Evolutionary conservation across 1,140 invertebrate species (phyloP), one percentile per base, ranked within the genome.

Genomic region (Microplitis demolitor): DNA sequence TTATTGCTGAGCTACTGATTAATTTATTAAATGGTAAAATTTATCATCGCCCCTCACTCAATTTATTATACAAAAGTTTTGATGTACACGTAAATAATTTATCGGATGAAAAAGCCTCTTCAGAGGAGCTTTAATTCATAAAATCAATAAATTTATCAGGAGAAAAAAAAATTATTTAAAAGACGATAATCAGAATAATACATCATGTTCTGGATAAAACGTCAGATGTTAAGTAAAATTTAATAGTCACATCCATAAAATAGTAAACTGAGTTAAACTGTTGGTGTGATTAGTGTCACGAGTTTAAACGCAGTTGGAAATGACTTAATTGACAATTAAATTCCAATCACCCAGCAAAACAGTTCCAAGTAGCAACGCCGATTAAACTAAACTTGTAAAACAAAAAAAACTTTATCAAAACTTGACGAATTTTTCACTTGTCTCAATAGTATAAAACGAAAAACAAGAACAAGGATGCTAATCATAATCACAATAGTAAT

Each of bases 301-400:
- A 35, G 34, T 51, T 45, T 45, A 45, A 58, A 60, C 53, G 56
- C 13, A 51, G 14, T 69, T 37, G 53, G 53, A 6, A 69, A 34
- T 69, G 1, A 35, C 16, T 31, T 58, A 69, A 69, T 60, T 69
- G 67, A 58, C 67, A 69, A 69, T 69, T 69, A 69, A 69, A 60
- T 69, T 58, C 67, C 67, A 69, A 69, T 69, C 67, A 69, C 67
- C 51, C 6, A 16, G 14, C 34, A 54, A 67, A 54, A 67, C 8
- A 24, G 50, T 45, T 54, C n/a, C 16, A 35, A 67, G 14, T 45
- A 24, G 35, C 24, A 51, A 67, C 14, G 54, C 39, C 39, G 39
- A 67, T 67, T 67, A 67, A 67, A 56, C 66, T 53, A 5, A 11
- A 67, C 51, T 34, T 54, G 9, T 8, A 34, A 45, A 61, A n/a